Evolutionary conservation across 2,888 invertebrate genomes (phyloP).

Genomic region (Aplocera efformata): DNA sequence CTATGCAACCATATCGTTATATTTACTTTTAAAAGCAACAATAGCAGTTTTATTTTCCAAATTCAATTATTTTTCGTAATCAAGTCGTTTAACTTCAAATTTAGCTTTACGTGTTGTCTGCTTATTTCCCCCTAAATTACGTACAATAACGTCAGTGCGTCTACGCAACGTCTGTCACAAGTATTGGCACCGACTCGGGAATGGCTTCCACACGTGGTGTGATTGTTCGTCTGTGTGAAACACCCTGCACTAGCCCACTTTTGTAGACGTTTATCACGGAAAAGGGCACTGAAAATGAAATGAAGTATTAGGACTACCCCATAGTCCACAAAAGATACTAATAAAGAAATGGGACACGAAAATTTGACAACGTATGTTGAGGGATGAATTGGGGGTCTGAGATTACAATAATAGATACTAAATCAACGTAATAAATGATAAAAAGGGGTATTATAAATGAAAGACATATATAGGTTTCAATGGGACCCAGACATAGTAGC

Average conservation of each 20-base stretch:
- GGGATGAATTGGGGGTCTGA: no score
- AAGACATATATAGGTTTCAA: no score
- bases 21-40: no score
- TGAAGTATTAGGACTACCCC: not conserved
- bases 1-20: no score
- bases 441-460: no score
- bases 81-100: constrained; percentile 3
- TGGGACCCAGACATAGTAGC: no score
- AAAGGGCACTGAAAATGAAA: not conserved
- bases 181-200: constrained; percentile 63
- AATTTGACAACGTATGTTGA: no score
- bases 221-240: constrained; percentile 54
- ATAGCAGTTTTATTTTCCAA: not conserved
- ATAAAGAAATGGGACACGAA: no score
- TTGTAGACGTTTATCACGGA: constrained; percentile 17
- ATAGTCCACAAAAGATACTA: no score
- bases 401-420: no score
- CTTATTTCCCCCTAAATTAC: constrained; percentile 21
- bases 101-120: constrained; percentile 27
- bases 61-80: not conserved
- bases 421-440: no score
- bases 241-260: constrained; percentile 53
- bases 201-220: constrained; percentile 64
- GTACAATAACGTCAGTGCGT: constrained; percentile 57
- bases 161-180: constrained; percentile 71